Evolutionary conservation across 2,113 vertebrate species (phyloP).

Genomic region (Balaenoptera acutorostrata): DNA sequence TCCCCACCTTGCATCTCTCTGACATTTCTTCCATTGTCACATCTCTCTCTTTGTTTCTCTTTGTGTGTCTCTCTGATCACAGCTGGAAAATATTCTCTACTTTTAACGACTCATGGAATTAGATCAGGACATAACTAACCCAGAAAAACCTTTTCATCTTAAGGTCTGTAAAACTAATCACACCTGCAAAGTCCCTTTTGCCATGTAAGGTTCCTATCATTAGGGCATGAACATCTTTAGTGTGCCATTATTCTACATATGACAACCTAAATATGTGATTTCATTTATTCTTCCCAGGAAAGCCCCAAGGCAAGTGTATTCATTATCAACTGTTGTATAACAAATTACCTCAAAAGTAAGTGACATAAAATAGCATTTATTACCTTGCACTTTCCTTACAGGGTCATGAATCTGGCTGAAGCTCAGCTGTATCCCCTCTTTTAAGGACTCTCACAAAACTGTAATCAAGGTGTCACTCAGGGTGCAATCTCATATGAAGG

Average conservation of each 20-base stretch:
- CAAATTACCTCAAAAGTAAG: background rate
- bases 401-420: background rate
- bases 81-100: background rate
- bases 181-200: background rate
- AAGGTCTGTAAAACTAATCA: background rate
- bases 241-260: background rate
- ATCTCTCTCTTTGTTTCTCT: background rate
- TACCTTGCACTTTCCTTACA: background rate
- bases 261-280: background rate
- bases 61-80: background rate
- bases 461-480: background rate
- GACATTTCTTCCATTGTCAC: background rate
- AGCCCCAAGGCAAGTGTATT: background rate
- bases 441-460: background rate
- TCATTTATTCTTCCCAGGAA: background rate
- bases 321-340: background rate
- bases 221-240: background rate
- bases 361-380: background rate
- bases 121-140: background rate
- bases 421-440: background rate
- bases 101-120: background rate
- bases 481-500: background rate
- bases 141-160: background rate
- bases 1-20: background rate
- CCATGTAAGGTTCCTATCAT: background rate